A percentile compares a stretch with the other conserved stretches of the same genome.
Conservation (phyloP, 2,797 vertebrate species). For the Myotis myotis region DNA sequence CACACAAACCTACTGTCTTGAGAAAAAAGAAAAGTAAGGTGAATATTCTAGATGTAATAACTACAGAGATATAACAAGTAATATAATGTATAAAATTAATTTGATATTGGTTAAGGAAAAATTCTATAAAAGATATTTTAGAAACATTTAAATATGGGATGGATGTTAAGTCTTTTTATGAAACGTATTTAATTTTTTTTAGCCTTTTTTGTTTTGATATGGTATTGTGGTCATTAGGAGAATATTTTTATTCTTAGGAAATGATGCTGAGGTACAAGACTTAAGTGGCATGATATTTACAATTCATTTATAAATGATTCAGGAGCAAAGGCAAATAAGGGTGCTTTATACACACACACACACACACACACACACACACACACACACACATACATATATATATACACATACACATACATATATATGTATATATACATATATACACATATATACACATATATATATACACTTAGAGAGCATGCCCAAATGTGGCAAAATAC, state of each 20-base stretch:
- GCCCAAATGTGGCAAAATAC: not conserved
- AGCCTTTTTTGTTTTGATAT: not conserved
- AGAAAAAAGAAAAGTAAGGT: not conserved
- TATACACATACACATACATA: not conserved
- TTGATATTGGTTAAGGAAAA: not conserved
- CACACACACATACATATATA: not conserved
- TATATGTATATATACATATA: not conserved
- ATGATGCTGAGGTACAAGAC: not conserved
- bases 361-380: not conserved
- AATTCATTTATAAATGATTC: not conserved
- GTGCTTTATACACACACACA: not conserved
- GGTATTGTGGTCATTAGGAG: not conserved
- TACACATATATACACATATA: not conserved
- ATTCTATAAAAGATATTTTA: not conserved
- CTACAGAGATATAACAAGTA: not conserved
- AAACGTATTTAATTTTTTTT: not conserved
- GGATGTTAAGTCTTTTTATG: not conserved
- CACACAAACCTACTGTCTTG: not conserved
- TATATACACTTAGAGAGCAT: not conserved
- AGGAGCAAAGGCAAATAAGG: not conserved
- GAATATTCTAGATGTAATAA: not conserved
- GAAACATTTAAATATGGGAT: conserved; percentile 13
- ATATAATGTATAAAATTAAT: not conserved
- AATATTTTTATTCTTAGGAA: not conserved
- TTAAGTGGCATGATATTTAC: not conserved